Base-by-base conservation (phyloP, 1,140 invertebrate genomes). In the Drosophila elegans region DNA sequence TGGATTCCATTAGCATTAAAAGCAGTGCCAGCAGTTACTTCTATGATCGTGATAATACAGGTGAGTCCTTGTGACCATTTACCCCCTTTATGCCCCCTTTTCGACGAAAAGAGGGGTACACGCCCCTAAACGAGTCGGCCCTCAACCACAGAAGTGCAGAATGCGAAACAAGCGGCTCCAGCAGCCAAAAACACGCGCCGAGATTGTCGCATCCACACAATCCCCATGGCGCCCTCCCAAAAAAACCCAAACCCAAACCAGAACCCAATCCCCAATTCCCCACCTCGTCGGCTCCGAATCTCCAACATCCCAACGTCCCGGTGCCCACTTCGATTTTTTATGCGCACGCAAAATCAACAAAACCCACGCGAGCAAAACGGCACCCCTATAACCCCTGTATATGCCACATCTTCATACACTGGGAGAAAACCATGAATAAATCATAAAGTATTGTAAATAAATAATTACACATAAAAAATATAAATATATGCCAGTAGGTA, bases 101-200 rank as follows among this genome's bases (percentile, higher is more conserved):
- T 29, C 10, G n/a, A 3, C 27, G 27, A 48, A 71, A 36, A 73
- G 68, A 73, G 68, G 69, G 68, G 69, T 73, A 73, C 55, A 86
- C 81, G 81, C 81, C 81, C 81, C 81, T 86, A 78, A 78, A 67
- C 52, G 56, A 86, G 60, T 71, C 78, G 82, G 80, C 82, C 83
- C 81, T 81, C 73, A 81, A 86, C 74, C 81, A 85, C 81, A 85
- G 81, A 80, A 78, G 52, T 71, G 78, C 81, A 85, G 81, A 74
- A 85, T 71, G 73, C 38, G 82, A 62, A 85, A 78, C 82, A 85
- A 86, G 81, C 78, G 36, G 73, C 72, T 76, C 53, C 61, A 59
- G 71, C 72, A 75, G 53, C 61, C 71, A n/a, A 74, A 74, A 71
- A 72, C 68, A 49, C 44, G 59, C 71, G 42, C 56, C 51, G 48